Evolutionary conservation across 2,888 invertebrate species (phyloP).

Genomic region (Dryococelus australis): DNA sequence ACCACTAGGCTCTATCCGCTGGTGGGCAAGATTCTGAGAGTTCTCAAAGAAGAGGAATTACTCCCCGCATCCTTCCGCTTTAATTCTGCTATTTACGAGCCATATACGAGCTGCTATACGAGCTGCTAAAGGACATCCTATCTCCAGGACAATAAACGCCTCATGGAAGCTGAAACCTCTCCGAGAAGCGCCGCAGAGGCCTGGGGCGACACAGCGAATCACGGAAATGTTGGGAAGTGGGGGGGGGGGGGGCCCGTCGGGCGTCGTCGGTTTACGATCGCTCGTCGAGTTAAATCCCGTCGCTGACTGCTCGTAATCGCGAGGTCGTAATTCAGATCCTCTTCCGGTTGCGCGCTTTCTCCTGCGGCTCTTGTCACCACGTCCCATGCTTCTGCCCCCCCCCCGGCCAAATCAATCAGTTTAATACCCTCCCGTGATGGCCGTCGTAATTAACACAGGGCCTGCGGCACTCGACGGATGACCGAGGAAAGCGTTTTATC

Average conservation of each 20-base stretch:
- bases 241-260: neutral
- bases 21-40: too few species aligned
- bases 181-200: neutral
- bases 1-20: too few species aligned
- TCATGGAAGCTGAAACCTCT: neutral
- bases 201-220: neutral
- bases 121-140: too few species aligned
- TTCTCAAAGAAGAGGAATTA: too few species aligned
- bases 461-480: neutral
- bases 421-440: neutral
- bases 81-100: too few species aligned
- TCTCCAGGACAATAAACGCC: too few species aligned
- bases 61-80: too few species aligned
- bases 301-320: conserved; percentile 1
- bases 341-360: neutral
- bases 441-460: neutral
- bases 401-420: too few species aligned
- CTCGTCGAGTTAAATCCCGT: neutral
- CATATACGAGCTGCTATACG: too few species aligned
- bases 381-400: neutral
- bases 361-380: neutral
- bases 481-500: neutral
- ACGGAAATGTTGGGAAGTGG: too few species aligned
- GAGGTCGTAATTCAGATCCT: neutral
- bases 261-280: neutral